Conservation (phyloP, 2,113 vertebrate genomes). For the Miniopterus natalensis region DNA sequence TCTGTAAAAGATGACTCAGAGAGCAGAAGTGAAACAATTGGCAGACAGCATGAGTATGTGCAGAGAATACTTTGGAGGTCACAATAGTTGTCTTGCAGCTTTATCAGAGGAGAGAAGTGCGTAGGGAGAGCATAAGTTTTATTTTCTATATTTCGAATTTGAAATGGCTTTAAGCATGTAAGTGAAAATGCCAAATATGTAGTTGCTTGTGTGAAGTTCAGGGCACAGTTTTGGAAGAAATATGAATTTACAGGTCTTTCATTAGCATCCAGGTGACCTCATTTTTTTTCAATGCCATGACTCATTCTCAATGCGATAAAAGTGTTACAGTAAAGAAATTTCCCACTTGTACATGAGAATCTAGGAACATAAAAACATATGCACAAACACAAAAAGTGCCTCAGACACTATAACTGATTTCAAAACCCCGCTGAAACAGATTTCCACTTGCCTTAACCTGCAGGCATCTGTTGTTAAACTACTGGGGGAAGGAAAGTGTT, state of each 20-base stretch:
- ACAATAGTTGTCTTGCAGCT: not conserved
- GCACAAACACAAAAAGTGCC: not conserved
- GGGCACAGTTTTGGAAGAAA: not conserved
- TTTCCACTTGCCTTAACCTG: not conserved
- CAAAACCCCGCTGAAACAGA: not conserved
- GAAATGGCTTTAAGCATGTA: slow-evolving; percentile 16
- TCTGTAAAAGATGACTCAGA: not conserved
- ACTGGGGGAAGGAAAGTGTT: not conserved
- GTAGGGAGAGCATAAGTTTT: not conserved
- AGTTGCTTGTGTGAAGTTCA: not conserved
- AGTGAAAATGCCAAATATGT: not conserved
- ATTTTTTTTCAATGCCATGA: not conserved
- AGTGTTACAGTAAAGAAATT: not conserved
- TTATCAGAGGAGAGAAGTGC: not conserved
- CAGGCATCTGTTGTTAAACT: not conserved
- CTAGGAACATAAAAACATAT: not conserved
- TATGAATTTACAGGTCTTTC: not conserved
- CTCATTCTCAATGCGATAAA: slow-evolving; percentile 9
- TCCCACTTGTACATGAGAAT: not conserved
- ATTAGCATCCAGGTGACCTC: not conserved
- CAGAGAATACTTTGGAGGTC: not conserved
- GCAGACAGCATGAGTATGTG: not conserved
- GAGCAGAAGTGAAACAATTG: not conserved
- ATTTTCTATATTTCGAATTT: slow-evolving; percentile 19
- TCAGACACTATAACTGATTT: not conserved